Percentiles rank a stretch among this genome's conserved stretches.
These are phyloP conservation scores for Nomada hirtipes DNA, from an alignment of 2,888 invertebrate species.

Conservation along the genomic window DNA sequence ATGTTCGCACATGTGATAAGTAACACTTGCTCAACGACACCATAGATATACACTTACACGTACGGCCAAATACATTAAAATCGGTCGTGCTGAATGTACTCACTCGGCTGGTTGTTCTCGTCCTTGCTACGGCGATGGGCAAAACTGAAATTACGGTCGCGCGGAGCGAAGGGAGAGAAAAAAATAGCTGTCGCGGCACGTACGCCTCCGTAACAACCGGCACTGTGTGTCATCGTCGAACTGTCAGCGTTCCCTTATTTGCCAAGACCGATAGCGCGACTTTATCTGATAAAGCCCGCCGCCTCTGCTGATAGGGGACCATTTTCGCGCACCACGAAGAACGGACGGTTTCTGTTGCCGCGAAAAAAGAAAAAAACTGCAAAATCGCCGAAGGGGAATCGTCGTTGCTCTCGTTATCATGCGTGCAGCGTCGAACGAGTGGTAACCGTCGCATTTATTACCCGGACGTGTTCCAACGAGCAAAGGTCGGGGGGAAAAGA, in stretches of 20 bases:
- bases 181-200: conserved; percentile 65
- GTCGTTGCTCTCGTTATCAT: conserved; percentile 53
- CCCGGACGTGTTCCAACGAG: conserved; percentile 27
- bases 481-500: background rate
- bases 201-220: conserved; percentile 59
- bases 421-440: conserved; percentile 44
- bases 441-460: conserved; percentile 64
- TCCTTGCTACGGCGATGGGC: conserved; percentile 33
- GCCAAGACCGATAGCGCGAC: conserved; percentile 71
- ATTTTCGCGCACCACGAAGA: conserved; percentile 22
- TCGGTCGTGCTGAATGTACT: conserved; percentile 56
- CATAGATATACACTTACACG: background rate
- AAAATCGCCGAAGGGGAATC: conserved; percentile 19
- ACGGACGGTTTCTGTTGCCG: conserved; percentile 7
- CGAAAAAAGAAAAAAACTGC: background rate
- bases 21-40: background rate
- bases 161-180: conserved; percentile 39
- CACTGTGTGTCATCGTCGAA: conserved; percentile 64
- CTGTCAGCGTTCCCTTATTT: conserved; percentile 74
- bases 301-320: conserved; percentile 56
- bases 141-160: conserved; percentile 52
- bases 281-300: conserved; percentile 71
- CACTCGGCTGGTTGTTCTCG: conserved; percentile 39
- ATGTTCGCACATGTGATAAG: background rate
- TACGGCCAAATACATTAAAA: conserved; percentile 29